Evolutionary conservation across 1,140 invertebrate genomes (phyloP).

Genomic region (Bombus ignitus): DNA sequence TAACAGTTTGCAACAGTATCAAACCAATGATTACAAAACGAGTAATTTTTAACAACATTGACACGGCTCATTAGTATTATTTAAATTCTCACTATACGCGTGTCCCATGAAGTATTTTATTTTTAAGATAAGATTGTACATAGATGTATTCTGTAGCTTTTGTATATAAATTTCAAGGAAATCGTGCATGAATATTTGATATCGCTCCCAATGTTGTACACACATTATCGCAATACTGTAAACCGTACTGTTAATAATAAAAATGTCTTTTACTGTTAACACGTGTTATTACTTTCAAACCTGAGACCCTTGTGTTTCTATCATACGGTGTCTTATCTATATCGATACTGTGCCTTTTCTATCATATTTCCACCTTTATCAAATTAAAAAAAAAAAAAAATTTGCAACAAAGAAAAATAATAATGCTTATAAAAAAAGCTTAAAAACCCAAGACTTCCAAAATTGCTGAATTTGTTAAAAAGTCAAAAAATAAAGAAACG

Average conservation of each 20-base stretch:
- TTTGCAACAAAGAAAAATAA: background rate
- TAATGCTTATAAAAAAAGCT: background rate
- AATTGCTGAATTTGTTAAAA: background rate
- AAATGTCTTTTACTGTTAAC: constrained; percentile 69
- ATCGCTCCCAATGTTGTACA: constrained; percentile 40
- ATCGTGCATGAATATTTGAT: constrained; percentile 46
- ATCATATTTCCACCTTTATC: background rate
- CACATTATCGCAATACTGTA: constrained; percentile 62
- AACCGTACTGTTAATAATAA: constrained; percentile 73
- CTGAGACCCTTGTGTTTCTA: background rate
- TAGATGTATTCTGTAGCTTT: constrained; percentile 55
- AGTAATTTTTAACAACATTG: background rate
- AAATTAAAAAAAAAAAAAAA: background rate
- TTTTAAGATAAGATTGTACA: constrained; percentile 50
- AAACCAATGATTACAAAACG: background rate
- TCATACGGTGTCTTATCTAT: no score
- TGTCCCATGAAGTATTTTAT: background rate
- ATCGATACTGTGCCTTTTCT: no score
- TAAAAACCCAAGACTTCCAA: background rate
- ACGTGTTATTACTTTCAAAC: background rate
- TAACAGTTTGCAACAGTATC: background rate
- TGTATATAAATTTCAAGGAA: constrained; percentile 60
- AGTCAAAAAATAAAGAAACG: background rate
- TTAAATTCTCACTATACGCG: background rate
- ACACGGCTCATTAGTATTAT: background rate